Evolutionary conservation across 2,888 invertebrate genomes (phyloP).

Genomic region (Nasonovia ribisnigri): DNA sequence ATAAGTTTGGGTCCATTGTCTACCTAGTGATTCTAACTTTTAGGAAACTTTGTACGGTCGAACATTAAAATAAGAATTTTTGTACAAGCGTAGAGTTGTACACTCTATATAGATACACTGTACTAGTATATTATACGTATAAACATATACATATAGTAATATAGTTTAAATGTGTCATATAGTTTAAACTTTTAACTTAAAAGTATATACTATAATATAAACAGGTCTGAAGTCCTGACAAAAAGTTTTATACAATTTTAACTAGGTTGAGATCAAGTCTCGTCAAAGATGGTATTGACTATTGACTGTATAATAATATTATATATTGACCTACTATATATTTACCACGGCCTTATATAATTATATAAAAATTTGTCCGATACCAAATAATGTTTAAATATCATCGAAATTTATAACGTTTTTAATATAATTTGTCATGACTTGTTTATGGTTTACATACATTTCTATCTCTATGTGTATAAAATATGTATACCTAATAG

Average conservation of each 20-base stretch:
- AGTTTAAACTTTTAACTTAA: too few relatives aligned
- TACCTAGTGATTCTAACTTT: neutral
- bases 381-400: neutral
- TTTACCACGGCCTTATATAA: too few relatives aligned
- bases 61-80: too few relatives aligned
- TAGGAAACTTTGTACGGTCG: neutral
- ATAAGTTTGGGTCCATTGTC: neutral
- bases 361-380: too few relatives aligned
- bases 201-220: neutral
- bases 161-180: neutral
- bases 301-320: neutral
- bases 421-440: neutral
- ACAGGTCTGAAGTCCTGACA: neutral
- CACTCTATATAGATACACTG: too few relatives aligned
- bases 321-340: neutral
- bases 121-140: neutral
- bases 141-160: neutral
- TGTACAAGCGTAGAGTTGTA: too few relatives aligned
- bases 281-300: neutral
- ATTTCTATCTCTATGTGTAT: neutral
- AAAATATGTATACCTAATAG: neutral
- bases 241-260: too few relatives aligned
- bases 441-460: neutral
- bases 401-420: neutral
- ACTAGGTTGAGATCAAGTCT: neutral